phyloP scores from a whole-genome alignment of 2,113 vertebrate genomes.

The Colinus virginianus region DNA sequence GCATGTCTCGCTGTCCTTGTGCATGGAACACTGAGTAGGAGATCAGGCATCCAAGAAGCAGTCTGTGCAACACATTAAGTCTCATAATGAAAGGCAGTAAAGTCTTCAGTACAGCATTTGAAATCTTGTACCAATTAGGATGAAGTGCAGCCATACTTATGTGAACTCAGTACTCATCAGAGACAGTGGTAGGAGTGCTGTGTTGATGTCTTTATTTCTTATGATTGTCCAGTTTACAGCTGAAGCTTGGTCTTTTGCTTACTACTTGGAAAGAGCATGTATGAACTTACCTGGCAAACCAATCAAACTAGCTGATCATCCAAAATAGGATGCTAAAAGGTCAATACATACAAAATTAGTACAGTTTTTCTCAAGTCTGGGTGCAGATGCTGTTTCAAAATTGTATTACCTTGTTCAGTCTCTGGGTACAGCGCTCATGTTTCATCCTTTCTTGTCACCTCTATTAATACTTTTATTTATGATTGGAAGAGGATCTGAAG shows the following conservation, averaged over 20 bases:
- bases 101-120: background rate
- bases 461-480: background rate
- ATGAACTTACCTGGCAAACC: background rate
- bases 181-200: background rate
- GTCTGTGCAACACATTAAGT: background rate
- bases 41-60: background rate
- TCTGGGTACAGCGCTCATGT: background rate
- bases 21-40: background rate
- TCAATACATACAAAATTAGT: background rate
- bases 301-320: background rate
- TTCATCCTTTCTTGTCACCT: background rate
- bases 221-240: background rate
- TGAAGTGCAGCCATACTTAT: background rate
- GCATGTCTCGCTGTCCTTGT: background rate
- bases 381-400: background rate
- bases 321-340: background rate
- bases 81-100: background rate
- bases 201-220: background rate
- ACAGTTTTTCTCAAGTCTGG: background rate
- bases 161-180: background rate
- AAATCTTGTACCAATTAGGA: background rate
- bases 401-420: background rate
- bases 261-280: background rate
- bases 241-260: background rate
- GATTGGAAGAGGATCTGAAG: background rate